Conservation (phyloP, 2,113 vertebrate genomes). For the Abramis brama region DNA sequence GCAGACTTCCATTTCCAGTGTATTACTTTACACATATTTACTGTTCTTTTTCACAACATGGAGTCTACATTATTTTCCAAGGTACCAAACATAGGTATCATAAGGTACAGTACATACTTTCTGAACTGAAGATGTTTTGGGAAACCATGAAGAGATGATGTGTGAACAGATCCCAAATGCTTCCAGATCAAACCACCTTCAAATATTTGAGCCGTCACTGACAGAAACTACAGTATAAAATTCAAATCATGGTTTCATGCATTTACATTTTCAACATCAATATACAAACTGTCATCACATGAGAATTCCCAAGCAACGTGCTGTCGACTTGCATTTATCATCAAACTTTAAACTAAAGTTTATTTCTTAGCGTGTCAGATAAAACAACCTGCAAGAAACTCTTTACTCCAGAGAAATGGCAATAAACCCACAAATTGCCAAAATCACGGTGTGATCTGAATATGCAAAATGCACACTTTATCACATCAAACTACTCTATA, state of each 20-base stretch:
- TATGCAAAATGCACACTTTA: no score
- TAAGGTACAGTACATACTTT: neutral
- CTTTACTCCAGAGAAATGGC: neutral
- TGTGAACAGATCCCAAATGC: neutral
- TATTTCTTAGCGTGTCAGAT: neutral
- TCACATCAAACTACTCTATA: neutral
- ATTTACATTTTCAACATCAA: neutral
- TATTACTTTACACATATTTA: neutral
- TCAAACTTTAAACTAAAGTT: neutral
- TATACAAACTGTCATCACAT: neutral
- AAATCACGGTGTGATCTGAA: neutral
- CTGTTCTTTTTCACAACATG: neutral
- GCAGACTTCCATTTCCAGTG: neutral
- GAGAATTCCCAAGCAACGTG: neutral
- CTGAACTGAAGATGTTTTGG: neutral
- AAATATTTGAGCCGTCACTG: neutral
- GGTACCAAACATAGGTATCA: neutral
- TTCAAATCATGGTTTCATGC: neutral
- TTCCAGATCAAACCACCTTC: slow-evolving; percentile 19
- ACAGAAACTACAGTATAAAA: neutral
- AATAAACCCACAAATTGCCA: neutral
- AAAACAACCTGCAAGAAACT: neutral
- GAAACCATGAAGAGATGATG: neutral
- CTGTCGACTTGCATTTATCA: neutral
- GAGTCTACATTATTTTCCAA: neutral